These are phyloP conservation scores for Chlorospingus flavigularis DNA, from an alignment of 2,797 vertebrate species.

Conservation along the genomic window DNA sequence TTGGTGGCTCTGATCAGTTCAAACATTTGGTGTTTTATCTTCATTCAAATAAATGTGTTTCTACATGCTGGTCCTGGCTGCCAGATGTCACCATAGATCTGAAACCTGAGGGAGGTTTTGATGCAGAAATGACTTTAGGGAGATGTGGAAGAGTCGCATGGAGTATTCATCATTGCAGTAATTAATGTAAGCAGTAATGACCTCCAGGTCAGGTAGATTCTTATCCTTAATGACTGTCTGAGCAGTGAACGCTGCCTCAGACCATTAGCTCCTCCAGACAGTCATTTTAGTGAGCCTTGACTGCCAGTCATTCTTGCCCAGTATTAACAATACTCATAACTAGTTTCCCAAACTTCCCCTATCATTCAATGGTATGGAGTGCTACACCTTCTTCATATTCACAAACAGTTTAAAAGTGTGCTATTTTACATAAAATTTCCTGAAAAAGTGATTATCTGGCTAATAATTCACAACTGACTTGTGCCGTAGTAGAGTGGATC, in stretches of 20 bases:
- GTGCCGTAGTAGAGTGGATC: background rate
- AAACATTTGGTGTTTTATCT: background rate
- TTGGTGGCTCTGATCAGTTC: background rate
- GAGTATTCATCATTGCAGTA: background rate
- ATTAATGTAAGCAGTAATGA: slow-evolving; percentile 28
- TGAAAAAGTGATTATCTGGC: background rate
- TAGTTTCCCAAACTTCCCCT: background rate
- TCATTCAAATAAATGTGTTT: background rate
- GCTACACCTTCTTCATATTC: background rate
- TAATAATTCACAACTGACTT: background rate
- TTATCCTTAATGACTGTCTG: background rate
- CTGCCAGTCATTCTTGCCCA: background rate
- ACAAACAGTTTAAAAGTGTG: background rate
- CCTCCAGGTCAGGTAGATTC: slow-evolving; percentile 2
- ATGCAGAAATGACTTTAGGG: background rate
- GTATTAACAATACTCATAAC: background rate
- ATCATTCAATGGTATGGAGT: background rate
- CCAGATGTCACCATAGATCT: background rate
- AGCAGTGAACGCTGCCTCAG: background rate
- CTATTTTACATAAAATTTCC: background rate
- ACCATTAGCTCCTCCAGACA: background rate
- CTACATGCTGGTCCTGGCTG: background rate
- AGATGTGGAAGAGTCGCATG: background rate
- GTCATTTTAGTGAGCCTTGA: background rate
- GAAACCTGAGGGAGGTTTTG: background rate